phyloP scores from a whole-genome alignment of 1,140 invertebrate genomes.

The Drusus annulatus region DNA sequence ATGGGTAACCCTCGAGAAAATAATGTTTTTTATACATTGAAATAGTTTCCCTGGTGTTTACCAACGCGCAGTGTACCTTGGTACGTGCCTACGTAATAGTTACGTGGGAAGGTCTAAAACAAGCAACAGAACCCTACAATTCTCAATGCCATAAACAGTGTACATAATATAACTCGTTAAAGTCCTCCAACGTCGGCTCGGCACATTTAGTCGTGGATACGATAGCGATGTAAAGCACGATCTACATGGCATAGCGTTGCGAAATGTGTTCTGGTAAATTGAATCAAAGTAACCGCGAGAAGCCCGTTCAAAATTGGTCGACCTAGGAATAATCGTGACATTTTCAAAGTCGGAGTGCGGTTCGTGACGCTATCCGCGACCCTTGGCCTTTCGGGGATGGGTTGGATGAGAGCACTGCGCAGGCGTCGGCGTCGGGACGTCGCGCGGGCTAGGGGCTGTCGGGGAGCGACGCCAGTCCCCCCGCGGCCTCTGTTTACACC shows the following conservation, averaged over 20 bases:
- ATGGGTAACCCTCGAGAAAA: no score
- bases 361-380: background rate
- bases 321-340: background rate
- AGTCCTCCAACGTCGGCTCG: background rate
- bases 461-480: background rate
- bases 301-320: background rate
- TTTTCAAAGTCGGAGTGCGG: background rate
- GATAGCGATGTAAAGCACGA: conserved; percentile 1
- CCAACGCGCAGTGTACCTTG: no score
- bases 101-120: background rate
- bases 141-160: background rate
- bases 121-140: background rate
- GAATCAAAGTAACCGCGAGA: background rate
- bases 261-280: conserved; percentile 35
- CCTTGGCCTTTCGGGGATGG: background rate
- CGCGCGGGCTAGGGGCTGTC: conserved; percentile 28
- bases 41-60: no score
- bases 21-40: no score
- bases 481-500: conserved; percentile 65
- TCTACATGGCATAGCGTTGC: background rate
- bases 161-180: background rate
- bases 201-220: background rate
- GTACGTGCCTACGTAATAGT: no score
- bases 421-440: conserved; percentile 3
- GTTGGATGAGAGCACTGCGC: background rate